A percentile compares a stretch with the other conserved stretches of the same genome.
Evolutionary conservation across 2,797 vertebrate genomes (phyloP).

Genomic region (Brotula barbata): DNA sequence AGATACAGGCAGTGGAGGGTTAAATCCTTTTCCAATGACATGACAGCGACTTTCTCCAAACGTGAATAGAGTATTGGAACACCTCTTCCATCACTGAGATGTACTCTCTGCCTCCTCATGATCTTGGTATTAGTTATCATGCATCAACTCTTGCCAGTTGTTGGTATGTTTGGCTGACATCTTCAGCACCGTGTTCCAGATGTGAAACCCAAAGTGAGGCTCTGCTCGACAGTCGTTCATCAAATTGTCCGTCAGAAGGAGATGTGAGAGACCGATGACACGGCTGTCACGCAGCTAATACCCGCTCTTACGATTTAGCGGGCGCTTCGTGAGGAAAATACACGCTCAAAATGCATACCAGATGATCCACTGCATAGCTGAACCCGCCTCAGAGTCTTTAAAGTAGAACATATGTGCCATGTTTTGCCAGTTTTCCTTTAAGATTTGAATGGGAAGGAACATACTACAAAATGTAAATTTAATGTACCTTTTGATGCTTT

Average conservation of each 20-base stretch:
- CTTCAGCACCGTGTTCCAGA: conserved; percentile 24
- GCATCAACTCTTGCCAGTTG: neutral
- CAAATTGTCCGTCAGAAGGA: conserved; percentile 7
- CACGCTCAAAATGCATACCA: conserved; percentile 43
- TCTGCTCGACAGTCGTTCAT: conserved; percentile 21
- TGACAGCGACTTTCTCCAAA: too few species aligned
- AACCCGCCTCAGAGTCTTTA: conserved; percentile 15
- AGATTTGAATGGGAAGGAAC: neutral
- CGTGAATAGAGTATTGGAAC: neutral
- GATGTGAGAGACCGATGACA: conserved; percentile 11
- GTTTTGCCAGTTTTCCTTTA: conserved; percentile 28
- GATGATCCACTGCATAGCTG: conserved; percentile 43
- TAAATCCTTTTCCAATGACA: too few species aligned
- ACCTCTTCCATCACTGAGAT: neutral
- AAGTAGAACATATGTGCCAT: conserved; percentile 29
- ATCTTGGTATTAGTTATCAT: neutral
- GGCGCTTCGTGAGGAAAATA: conserved; percentile 24
- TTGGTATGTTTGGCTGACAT: conserved; percentile 14
- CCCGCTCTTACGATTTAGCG: conserved; percentile 27
- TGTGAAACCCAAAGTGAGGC: conserved; percentile 25
- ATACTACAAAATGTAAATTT: too few species aligned
- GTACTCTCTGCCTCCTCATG: neutral
- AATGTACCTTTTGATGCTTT: too few species aligned
- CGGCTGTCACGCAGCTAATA: conserved; percentile 15
- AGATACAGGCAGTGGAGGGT: too few species aligned